Percentiles rank a stretch among this genome's conserved stretches.
These are phyloP conservation scores for Thecocarcelia acutangulata DNA, from an alignment of 2,888 invertebrate genomes.

Conservation along the genomic window DNA sequence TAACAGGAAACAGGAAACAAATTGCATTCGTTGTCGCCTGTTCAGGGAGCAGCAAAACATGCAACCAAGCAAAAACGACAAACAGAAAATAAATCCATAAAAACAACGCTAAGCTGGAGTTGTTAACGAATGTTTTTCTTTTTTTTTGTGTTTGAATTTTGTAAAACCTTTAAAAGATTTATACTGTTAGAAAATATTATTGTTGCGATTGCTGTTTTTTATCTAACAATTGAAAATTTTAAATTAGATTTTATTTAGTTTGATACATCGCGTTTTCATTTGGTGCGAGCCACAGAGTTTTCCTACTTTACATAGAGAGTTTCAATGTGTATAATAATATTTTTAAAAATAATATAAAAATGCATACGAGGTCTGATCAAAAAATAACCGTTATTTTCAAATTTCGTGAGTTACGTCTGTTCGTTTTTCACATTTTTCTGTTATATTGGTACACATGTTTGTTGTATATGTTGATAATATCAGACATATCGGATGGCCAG, in stretches of 20 bases:
- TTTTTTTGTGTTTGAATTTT: conserved; percentile 34
- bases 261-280: conserved; percentile 4
- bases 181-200: conserved; percentile 34
- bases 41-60: conserved; percentile 48
- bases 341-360: no score
- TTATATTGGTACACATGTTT: no score
- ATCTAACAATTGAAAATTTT: conserved; percentile 65
- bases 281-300: neutral
- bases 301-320: neutral
- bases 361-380: no score
- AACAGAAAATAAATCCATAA: conserved; percentile 7
- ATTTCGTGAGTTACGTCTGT: no score
- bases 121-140: conserved; percentile 40
- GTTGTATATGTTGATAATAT: no score
- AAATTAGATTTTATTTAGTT: conserved; percentile 63
- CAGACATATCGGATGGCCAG: no score
- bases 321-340: neutral
- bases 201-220: conserved; percentile 42
- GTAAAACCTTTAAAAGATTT: conserved; percentile 67
- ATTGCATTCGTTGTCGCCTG: conserved; percentile 77
- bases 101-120: conserved; percentile 29
- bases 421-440: no score
- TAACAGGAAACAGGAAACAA: conserved; percentile 79
- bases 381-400: no score
- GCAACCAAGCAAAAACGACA: conserved; percentile 7